phyloP scores from a whole-genome alignment of 2,113 vertebrate species.

The Rafetus swinhoei region DNA sequence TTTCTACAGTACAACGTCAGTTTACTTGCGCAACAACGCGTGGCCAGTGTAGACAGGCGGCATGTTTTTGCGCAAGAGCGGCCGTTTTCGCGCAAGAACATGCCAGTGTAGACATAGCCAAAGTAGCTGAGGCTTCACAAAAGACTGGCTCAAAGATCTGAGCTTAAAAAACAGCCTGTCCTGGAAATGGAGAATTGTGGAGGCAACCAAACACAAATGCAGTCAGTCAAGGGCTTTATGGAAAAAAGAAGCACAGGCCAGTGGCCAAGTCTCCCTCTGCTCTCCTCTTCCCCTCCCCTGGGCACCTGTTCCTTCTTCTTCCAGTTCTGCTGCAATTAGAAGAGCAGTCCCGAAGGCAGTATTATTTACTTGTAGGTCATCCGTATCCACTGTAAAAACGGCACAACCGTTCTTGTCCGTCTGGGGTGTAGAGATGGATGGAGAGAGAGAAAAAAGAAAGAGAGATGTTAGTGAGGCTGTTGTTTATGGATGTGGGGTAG shows the following conservation, averaged over 20 bases:
- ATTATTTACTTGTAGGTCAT: conserved; percentile 33
- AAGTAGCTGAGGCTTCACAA: not conserved
- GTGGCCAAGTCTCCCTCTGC: not conserved
- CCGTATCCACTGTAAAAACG: conserved; percentile 47
- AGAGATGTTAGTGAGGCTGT: not conserved
- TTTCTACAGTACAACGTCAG: no score
- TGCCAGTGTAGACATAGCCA: no score
- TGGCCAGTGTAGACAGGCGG: no score
- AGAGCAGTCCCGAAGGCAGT: fast-evolving
- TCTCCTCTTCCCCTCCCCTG: not conserved
- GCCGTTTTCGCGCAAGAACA: no score
- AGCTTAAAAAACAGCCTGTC: not conserved
- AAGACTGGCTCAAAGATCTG: not conserved
- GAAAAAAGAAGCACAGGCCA: not conserved
- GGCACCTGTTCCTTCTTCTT: conserved; percentile 74
- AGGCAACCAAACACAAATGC: not conserved
- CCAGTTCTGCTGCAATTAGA: not conserved
- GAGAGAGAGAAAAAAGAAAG: not conserved
- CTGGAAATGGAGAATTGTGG: no score
- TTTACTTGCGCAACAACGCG: no score
- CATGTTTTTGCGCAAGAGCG: no score
- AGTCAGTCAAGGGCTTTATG: not conserved
- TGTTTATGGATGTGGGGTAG: not conserved
- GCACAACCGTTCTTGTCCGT: conserved; percentile 61
- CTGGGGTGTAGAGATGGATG: conserved; percentile 31